Evolutionary conservation across 2,888 invertebrate genomes (phyloP), one percentile per base, ranked within the genome.

Genomic region (Dolichomitus sp.): DNA sequence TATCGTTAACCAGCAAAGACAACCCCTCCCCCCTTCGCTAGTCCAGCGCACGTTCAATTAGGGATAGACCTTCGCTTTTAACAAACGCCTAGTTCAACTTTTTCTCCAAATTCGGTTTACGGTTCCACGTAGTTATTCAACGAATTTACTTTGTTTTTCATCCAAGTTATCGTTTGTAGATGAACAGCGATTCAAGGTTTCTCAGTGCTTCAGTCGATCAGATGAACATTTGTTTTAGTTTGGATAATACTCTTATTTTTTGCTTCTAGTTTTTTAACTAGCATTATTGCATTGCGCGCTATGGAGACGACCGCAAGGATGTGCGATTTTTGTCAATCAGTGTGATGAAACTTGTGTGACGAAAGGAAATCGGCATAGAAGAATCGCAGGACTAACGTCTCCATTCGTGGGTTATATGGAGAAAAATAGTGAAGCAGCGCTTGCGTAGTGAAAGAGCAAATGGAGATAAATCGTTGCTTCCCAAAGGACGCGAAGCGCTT

Each of bases 1-100:
- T 12, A 59, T 59, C 57, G 40, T 42, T 69, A 17, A 68, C 12
- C 68, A 9, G 33, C 57, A 27, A 57, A 30, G 23, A 19, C 6
- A 5, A 4, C 48, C 17, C 48, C n/a, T 6, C 7, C 48, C 48
- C 17, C 48, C n/a, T 5, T 17, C 6, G 48, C 48, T 48, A 4
- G n/a, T 17, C 6, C 7, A 48, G 48, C 54, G 57, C 30, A 57
- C 57, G 33, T 27, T 57, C 30, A 23, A 57, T 17, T 37, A 59
- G 30, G 37, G 59, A 17, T 59, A 59, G 59, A 59, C 4, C 27
- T 30, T 59, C 33, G 17, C 17, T 59, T 17, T 59, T 59, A 27
- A 14, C 33, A n/a, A 52, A 48, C 6, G 48, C 42, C 50, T 7
- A 9, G n/a, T 19, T 50, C 30, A 14, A 33, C 7, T 17, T 33